These are phyloP conservation scores for Petrocephalus microphthalmus DNA, from an alignment of 2,113 vertebrate genomes.

Conservation along the genomic window DNA sequence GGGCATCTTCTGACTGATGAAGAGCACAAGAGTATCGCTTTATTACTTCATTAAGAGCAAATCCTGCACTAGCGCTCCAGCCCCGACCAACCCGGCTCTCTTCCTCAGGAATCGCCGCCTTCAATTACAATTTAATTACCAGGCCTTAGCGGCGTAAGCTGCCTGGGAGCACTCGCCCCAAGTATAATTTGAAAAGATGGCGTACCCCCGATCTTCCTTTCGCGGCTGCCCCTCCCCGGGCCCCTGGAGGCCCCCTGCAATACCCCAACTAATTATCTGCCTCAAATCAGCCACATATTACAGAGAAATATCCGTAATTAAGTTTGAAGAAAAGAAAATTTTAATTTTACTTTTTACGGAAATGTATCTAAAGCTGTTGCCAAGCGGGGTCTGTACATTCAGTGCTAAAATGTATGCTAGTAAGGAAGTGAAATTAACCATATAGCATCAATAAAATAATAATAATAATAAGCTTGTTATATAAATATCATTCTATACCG, in stretches of 20 bases:
- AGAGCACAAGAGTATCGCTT: slow-evolving; percentile 72
- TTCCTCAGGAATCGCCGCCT: slow-evolving; percentile 82
- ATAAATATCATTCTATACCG: background rate
- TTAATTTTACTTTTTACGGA: slow-evolving; percentile 40
- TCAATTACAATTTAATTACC: slow-evolving; percentile 99
- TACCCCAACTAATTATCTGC: slow-evolving; percentile 68
- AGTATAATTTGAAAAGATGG: slow-evolving; percentile 98
- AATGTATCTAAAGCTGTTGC: slow-evolving; percentile 21
- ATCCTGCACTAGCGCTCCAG: slow-evolving; percentile 63
- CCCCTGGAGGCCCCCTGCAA: slow-evolving; percentile 63
- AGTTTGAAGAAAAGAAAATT: slow-evolving; percentile 51
- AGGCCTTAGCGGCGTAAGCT: slow-evolving; percentile 93
- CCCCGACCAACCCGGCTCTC: slow-evolving; percentile 66
- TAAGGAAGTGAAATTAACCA: background rate
- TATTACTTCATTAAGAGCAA: slow-evolving; percentile 99
- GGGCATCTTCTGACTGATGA: slow-evolving; percentile 57
- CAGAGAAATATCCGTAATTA: slow-evolving; percentile 66
- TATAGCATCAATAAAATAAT: background rate
- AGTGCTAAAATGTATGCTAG: background rate
- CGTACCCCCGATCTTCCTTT: slow-evolving; percentile 76
- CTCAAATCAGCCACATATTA: slow-evolving; percentile 61
- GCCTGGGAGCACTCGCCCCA: slow-evolving; percentile 85
- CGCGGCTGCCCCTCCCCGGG: slow-evolving; percentile 54
- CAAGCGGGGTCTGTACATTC: slow-evolving; percentile 7
- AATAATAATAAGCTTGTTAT: background rate